A percentile compares a stretch with the other conserved stretches of the same genome.
Evolutionary conservation across 2,113 vertebrate species (phyloP).

Genomic region (Alouatta palliata): DNA sequence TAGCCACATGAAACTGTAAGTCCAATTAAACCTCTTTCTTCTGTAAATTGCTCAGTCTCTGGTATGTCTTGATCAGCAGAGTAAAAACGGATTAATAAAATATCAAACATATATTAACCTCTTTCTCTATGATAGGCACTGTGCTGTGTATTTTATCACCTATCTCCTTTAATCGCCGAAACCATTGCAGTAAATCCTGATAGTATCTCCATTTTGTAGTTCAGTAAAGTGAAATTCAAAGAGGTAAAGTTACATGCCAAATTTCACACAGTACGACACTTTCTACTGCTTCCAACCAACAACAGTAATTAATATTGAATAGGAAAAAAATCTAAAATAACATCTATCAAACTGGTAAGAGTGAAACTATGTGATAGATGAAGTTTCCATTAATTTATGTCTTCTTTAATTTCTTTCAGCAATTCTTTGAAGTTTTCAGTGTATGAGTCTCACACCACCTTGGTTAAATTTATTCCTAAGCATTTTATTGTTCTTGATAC

Average conservation of each 20-base stretch:
- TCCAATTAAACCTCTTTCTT: too few relatives aligned
- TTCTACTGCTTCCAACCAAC: neutral
- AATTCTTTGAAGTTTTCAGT: neutral
- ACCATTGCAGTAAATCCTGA: neutral
- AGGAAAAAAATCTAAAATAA: neutral
- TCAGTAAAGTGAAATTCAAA: neutral
- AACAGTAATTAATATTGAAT: neutral
- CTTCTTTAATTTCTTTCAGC: neutral
- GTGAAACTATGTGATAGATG: neutral
- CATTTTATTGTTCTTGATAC: neutral
- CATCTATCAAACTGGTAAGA: neutral
- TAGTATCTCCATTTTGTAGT: neutral
- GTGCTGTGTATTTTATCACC: neutral
- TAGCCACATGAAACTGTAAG: too few relatives aligned
- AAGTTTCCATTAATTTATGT: neutral
- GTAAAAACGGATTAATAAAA: neutral
- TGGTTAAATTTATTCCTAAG: neutral
- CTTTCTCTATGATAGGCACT: neutral
- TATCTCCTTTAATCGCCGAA: neutral
- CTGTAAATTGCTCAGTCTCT: too few relatives aligned
- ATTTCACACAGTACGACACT: neutral
- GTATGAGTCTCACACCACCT: neutral
- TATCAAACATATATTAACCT: neutral
- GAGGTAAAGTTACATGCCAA: neutral
- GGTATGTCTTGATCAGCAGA: too few relatives aligned